These are phyloP conservation scores for Ephydatia muelleri DNA, from an alignment of 37 sponge, comb jelly and placozoan genomes.

Conservation along the genomic window DNA sequence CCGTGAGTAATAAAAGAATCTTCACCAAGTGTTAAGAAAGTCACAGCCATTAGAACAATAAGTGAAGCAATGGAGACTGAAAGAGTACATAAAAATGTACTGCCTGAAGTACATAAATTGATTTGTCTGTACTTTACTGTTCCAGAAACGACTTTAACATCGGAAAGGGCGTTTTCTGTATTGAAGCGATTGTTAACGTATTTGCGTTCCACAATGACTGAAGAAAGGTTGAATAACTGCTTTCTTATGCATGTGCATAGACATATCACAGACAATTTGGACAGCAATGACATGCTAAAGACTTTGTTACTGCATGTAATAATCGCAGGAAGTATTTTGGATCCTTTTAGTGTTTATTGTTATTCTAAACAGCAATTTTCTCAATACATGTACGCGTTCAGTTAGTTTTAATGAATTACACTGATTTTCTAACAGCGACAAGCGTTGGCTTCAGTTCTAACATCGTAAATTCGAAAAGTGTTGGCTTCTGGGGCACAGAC, in stretches of 20 bases:
- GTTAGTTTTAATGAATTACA: too few species aligned
- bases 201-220: too few species aligned
- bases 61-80: constrained; percentile 56
- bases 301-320: too few species aligned
- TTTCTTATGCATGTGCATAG: constrained; percentile 56
- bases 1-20: constrained; percentile 41
- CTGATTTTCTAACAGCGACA: too few species aligned
- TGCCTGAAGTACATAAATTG: constrained; percentile 35
- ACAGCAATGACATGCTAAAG: constrained; percentile 1
- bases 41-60: constrained; percentile 50
- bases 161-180: constrained; percentile 67
- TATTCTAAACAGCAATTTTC: neutral
- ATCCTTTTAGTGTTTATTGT: too few species aligned
- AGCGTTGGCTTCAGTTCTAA: too few species aligned
- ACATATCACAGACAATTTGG: constrained; percentile 34
- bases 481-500: too few species aligned
- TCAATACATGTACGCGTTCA: too few species aligned
- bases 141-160: constrained; percentile 68
- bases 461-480: too few species aligned
- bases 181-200: too few species aligned
- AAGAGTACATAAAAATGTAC: constrained; percentile 23
- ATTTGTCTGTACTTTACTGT: constrained; percentile 58
- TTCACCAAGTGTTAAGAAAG: constrained; percentile 31
- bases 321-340: too few species aligned
- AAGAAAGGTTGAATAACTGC: too few species aligned